Conservation (phyloP, 2,113 vertebrate genomes). For the Myotis brandtii region DNA sequence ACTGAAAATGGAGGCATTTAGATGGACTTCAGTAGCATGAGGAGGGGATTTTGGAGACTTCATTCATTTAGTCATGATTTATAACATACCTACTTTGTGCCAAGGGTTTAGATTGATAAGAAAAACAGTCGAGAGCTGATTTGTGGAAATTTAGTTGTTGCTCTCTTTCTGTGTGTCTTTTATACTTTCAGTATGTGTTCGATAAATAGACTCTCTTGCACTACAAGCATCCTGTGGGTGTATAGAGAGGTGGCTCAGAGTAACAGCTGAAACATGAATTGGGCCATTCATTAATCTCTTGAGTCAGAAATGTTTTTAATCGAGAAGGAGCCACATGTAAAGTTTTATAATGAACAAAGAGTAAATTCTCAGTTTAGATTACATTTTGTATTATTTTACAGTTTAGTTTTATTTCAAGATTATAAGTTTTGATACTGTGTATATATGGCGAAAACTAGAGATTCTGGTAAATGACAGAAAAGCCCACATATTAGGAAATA, state of each 20-base stretch:
- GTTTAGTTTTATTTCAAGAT: conserved; percentile 36
- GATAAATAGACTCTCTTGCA: conserved; percentile 56
- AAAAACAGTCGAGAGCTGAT: conserved; percentile 37
- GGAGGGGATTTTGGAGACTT: conserved; percentile 36
- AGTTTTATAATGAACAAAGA: conserved; percentile 66
- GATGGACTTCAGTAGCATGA: not conserved
- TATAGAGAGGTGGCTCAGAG: conserved; percentile 61
- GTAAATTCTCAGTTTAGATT: conserved; percentile 48
- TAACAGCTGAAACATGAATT: conserved; percentile 72
- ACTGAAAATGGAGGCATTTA: conserved; percentile 39
- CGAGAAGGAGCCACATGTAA: conserved; percentile 44
- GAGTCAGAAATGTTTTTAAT: conserved; percentile 73
- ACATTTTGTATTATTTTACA: conserved; percentile 50
- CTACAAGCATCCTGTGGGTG: conserved; percentile 52
- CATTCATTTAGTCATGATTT: conserved; percentile 56
- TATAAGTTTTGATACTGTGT: conserved; percentile 44
- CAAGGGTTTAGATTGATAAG: conserved; percentile 50
- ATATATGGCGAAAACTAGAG: conserved; percentile 32
- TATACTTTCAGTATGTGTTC: conserved; percentile 36
- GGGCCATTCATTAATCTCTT: conserved; percentile 73
- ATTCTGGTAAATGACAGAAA: conserved; percentile 34
- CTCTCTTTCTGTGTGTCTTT: conserved; percentile 40
- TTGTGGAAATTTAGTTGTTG: conserved; percentile 47
- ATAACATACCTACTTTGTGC: conserved; percentile 50
- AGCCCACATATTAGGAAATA: not conserved